Base-by-base conservation (phyloP, 2,113 vertebrate species). In the Sigmodon hispidus region DNA sequence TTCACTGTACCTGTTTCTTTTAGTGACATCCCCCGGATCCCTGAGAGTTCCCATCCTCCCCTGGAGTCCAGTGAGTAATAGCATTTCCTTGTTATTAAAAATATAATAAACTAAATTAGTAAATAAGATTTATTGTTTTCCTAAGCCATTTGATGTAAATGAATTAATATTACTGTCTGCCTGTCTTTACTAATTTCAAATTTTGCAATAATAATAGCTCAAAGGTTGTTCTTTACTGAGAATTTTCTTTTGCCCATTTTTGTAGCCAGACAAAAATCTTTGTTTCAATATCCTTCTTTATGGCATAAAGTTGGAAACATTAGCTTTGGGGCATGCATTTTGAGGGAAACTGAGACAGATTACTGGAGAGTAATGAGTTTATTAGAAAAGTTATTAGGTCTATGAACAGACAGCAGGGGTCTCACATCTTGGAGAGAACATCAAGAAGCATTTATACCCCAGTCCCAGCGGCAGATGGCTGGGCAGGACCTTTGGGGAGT, bases 1-100 rank as follows among this genome's bases (percentile, higher is more conserved):
- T 97, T 98, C 86, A 97, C 94, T 40, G n/a, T 90, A 55, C 57
- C 84, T 98, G 88, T 97, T 90, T n/a, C 0, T 98, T 99, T 98
- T 98, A 99, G 99, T 98, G 99, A 99, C 97, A 99, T 99, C 98
- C 99, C 99, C 96, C 98, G 99, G 98, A 99, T 99, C 98, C 99
- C 99, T 1, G 99, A 99, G 98, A 99, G 99, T 89, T 99, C 99
- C 88, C 99, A 99, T 93, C 99, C 99, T 98, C 99, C 99, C 16
- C 97, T 99, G 98, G 99, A 99, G 97, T 99, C 99, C 75, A 99
- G 99, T 99, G 98, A 98, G 98, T 98, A 98, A 98, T 93, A 91
- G 59, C 67, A 81, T 72, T 88, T 63, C 17, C 67, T 81, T 89
- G 3, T 48, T 83, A 21, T 43, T 84, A 45, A 24, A 90, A 67